Evolutionary conservation across 2,888 invertebrate genomes (phyloP).

Genomic region (Steinernema hermaphroditum): DNA sequence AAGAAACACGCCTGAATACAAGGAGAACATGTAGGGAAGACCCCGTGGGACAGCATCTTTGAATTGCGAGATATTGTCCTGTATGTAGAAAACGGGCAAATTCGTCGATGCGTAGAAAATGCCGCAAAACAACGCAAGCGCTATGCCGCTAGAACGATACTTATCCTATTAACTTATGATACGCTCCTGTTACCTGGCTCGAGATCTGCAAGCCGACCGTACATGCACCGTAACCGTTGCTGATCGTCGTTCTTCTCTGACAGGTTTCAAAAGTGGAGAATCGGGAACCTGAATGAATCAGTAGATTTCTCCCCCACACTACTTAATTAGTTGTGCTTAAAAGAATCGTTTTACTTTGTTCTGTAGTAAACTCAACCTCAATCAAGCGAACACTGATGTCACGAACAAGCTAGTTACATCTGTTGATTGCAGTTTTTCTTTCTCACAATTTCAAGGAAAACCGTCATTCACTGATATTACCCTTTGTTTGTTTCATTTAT

Average conservation of each 20-base stretch:
- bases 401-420: too few species aligned
- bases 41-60: conserved; percentile 46
- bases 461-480: too few species aligned
- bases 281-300: background rate
- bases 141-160: conserved; percentile 61
- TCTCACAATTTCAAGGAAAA: too few species aligned
- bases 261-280: background rate
- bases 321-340: too few species aligned
- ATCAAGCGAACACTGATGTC: too few species aligned
- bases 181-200: background rate
- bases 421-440: too few species aligned
- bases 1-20: conserved; percentile 68
- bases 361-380: too few species aligned
- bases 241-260: background rate
- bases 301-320: too few species aligned
- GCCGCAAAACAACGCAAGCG: conserved; percentile 68
- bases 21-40: conserved; percentile 68
- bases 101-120: conserved; percentile 69
- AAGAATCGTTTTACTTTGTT: too few species aligned
- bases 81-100: conserved; percentile 68
- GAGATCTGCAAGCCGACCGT: background rate
- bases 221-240: background rate
- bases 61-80: conserved; percentile 62
- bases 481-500: too few species aligned
- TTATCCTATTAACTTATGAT: background rate